These are phyloP conservation scores for Cyphomyrus discorhynchus DNA, from an alignment of 2,113 vertebrate genomes.

Conservation along the genomic window DNA sequence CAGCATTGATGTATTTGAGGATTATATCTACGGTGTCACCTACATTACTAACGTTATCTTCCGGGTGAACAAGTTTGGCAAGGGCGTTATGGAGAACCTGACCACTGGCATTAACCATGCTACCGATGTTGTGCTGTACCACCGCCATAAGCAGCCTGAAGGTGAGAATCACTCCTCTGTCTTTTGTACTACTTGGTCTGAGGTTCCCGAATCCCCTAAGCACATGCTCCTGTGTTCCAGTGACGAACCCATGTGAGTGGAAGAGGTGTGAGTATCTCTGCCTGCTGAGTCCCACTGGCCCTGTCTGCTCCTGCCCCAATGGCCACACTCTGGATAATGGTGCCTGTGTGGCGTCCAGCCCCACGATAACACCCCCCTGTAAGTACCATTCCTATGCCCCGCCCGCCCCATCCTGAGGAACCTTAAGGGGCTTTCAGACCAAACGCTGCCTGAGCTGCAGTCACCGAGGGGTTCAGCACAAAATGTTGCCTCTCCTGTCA, in stretches of 20 bases:
- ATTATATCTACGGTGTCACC: conserved; percentile 95
- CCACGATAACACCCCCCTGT: conserved; percentile 74
- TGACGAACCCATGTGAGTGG: conserved; percentile 89
- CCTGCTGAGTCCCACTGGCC: conserved; percentile 87
- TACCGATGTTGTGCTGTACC: conserved; percentile 84
- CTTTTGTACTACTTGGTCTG: background rate
- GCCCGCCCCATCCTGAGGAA: background rate
- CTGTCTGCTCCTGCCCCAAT: conserved; percentile 90
- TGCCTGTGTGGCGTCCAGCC: conserved; percentile 72
- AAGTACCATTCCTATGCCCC: conserved; percentile 31
- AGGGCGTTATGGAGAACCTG: conserved; percentile 75
- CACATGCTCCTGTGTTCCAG: conserved; percentile 46
- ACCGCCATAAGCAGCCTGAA: conserved; percentile 92
- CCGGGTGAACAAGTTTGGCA: conserved; percentile 93
- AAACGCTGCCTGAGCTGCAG: no score
- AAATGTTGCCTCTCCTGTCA: no score
- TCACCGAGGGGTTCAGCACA: no score
- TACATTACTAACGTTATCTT: conserved; percentile 91
- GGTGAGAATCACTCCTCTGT: conserved; percentile 53
- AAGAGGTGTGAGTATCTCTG: conserved; percentile 97
- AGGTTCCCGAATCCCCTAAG: background rate
- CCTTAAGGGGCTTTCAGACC: background rate
- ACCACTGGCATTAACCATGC: conserved; percentile 89
- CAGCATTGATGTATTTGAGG: conserved; percentile 96
- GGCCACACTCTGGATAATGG: conserved; percentile 81